Evolutionary conservation across 2,113 vertebrate genomes (phyloP).

Genomic region (Ceyx melanurus): DNA sequence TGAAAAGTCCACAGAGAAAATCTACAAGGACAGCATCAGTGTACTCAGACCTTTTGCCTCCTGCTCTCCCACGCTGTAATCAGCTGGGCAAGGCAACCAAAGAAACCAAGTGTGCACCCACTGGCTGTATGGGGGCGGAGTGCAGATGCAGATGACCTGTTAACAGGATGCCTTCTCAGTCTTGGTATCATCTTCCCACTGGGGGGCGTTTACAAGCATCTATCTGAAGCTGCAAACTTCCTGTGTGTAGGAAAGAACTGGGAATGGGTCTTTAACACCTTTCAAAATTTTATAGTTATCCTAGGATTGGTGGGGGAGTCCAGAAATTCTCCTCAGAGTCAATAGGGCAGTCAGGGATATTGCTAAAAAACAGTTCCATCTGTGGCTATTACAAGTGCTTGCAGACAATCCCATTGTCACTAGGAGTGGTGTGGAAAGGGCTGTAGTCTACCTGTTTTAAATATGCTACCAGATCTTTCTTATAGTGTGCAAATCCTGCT

Average conservation of each 20-base stretch:
- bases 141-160: not conserved
- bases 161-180: not conserved
- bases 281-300: not conserved
- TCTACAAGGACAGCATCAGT: not conserved
- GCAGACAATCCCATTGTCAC: not conserved
- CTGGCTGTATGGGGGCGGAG: not conserved
- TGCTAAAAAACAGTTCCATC: not conserved
- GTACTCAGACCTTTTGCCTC: not conserved
- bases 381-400: not conserved
- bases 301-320: not conserved
- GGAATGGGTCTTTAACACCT: not conserved
- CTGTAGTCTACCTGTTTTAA: not conserved
- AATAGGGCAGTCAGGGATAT: not conserved
- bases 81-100: not conserved
- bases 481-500: not conserved
- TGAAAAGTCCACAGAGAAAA: conserved; percentile 39
- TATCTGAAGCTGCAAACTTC: not conserved
- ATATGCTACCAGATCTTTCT: not conserved
- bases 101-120: not conserved
- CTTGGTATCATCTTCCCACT: not conserved
- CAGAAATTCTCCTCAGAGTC: not conserved
- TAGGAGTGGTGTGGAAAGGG: not conserved
- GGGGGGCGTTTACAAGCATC: not conserved
- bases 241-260: not conserved
- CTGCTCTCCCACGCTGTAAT: not conserved